Evolutionary conservation across 2,888 invertebrate genomes (phyloP), one percentile per base, ranked within the genome.

Genomic region (Lobophora halterata): DNA sequence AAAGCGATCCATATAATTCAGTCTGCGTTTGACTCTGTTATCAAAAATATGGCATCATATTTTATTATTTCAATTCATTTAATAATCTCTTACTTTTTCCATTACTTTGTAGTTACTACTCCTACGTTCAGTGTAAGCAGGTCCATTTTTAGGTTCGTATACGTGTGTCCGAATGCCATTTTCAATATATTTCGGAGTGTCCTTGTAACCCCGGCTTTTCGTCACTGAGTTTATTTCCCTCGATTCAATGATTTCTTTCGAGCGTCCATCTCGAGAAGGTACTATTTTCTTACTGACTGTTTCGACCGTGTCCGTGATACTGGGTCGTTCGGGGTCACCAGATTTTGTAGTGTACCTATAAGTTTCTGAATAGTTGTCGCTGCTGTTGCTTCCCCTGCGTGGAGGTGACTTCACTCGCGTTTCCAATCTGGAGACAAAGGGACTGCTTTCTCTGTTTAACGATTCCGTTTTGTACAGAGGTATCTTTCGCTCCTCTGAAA

Each of bases 291-390:
- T 93, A 51, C 90, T 90, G 55, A 91, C 90, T 24, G 90, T 93
- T 65, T 92, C 91, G 7, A 92, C 91, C 0, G 92, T 92, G 60
- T 93, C 92, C 11, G 93, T 93, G 34, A 93, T 88, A 58, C 91
- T 91, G 9, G 93, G 92, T 49, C 92, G 78, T 33, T 88, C 79
- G 1, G 92, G 92, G 68, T 93, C 91, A 38, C 91, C 92, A 4
- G 90, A 90, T 46, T 91, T 89, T 6, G 91, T 91, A 3, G 91
- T 90, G 49, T 92, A 92, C 59, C 92, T 90, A 59, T 91, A 92
- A 0, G 92, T 92, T 72, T 93, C 93, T 1, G 92, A 91, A 66
- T 89, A 93, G 62, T 93, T 92, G 46, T 92, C 92, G 48, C 91
- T 91, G 52, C 91, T 91, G 53, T 90, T 90, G 59, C 91, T 92